These are phyloP conservation scores for Drosophila ficusphila DNA, from an alignment of 1,140 invertebrate species.

Conservation along the genomic window DNA sequence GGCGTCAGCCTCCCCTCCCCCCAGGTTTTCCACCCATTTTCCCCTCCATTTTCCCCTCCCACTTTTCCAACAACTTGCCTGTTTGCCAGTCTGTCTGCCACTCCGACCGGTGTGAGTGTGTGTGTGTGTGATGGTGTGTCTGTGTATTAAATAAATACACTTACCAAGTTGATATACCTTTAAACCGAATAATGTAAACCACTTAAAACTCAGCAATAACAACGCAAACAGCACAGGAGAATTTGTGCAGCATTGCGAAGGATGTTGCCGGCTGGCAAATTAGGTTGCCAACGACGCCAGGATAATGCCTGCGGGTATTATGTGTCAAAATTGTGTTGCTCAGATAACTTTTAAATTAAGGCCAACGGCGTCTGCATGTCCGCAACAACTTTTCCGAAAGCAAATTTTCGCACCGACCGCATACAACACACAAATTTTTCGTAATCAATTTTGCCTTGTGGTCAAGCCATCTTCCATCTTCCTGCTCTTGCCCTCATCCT, in stretches of 20 bases:
- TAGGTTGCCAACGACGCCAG: slow-evolving; percentile 58
- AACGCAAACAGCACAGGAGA: slow-evolving; percentile 55
- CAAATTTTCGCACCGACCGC: slow-evolving; percentile 61
- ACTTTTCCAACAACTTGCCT: slow-evolving; percentile 6
- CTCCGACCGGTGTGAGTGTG: slow-evolving; percentile 6
- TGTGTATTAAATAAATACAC: slow-evolving; percentile 80
- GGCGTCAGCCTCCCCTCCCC: slow-evolving; percentile 43
- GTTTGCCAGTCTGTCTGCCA: slow-evolving; percentile 31
- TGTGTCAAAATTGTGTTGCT: slow-evolving; percentile 80
- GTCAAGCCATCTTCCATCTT: slow-evolving; percentile 43
- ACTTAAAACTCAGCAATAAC: slow-evolving; percentile 80
- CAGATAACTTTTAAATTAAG: slow-evolving; percentile 81
- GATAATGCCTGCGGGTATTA: slow-evolving; percentile 58
- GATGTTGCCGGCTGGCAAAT: slow-evolving; percentile 53
- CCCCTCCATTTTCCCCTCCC: slow-evolving; percentile 1
- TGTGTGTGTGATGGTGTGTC: no score
- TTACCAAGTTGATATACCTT: slow-evolving; percentile 81
- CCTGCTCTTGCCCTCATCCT: neutral
- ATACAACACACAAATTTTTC: slow-evolving; percentile 61
- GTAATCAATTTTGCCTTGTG: slow-evolving; percentile 79
- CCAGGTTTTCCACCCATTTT: slow-evolving; percentile 7
- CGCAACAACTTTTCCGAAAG: slow-evolving; percentile 38
- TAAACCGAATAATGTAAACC: slow-evolving; percentile 82
- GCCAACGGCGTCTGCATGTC: slow-evolving; percentile 52
- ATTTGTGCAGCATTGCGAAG: slow-evolving; percentile 60